phyloP scores from a whole-genome alignment of 2,888 invertebrate genomes.

The Cephus nigrinus region DNA sequence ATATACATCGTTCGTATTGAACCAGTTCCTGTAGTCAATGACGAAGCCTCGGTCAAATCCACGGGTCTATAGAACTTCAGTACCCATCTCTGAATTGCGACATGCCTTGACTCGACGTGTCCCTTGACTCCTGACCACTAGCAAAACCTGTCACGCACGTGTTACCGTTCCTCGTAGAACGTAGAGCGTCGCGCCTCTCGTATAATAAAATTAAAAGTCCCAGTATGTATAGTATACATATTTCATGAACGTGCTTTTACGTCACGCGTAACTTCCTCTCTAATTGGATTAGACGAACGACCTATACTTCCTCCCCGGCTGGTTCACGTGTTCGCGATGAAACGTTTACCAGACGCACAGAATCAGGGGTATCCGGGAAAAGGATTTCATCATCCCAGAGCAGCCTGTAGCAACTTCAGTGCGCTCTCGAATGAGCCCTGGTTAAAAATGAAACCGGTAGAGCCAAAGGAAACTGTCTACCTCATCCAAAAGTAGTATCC shows the following conservation, averaged over 20 bases:
- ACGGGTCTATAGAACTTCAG: neutral
- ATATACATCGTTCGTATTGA: no score
- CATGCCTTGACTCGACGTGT: neutral
- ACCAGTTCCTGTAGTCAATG: no score
- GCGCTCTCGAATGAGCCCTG: neutral
- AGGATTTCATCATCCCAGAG: neutral
- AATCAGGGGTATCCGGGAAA: neutral
- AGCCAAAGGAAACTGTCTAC: neutral
- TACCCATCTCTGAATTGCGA: neutral
- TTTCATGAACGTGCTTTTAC: neutral
- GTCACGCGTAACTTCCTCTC: neutral
- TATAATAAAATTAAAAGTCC: neutral
- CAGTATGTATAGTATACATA: neutral
- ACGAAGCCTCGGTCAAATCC: neutral
- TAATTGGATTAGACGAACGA: neutral
- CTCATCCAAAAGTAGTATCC: neutral
- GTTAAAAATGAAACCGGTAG: neutral
- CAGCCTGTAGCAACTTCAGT: neutral
- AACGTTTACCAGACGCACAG: neutral
- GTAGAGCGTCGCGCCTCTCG: neutral
- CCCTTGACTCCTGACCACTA: conserved; percentile 1
- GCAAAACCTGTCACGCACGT: neutral
- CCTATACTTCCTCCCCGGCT: neutral
- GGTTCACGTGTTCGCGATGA: neutral
- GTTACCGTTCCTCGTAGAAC: neutral